These are phyloP conservation scores for Pyrocephalus nanus DNA, from an alignment of 2,797 vertebrate species.

Conservation along the genomic window DNA sequence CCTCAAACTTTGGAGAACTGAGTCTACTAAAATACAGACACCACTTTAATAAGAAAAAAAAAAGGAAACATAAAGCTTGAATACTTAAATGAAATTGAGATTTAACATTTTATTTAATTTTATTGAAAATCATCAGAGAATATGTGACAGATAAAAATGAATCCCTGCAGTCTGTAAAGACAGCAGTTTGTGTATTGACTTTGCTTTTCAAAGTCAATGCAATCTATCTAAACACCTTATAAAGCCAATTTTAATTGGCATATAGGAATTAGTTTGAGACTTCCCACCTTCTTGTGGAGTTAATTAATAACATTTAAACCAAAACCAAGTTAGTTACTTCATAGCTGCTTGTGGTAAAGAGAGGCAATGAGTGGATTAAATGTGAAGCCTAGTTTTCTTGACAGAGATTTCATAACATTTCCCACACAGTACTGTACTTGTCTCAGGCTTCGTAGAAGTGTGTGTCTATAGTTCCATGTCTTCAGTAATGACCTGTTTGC, in stretches of 20 bases:
- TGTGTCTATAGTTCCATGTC: not conserved
- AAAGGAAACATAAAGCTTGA: not conserved
- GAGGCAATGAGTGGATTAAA: not conserved
- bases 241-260: not conserved
- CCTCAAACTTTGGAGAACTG: not conserved
- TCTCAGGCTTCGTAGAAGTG: not conserved
- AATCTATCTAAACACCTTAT: not conserved
- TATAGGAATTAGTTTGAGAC: not conserved
- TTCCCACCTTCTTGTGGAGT: not conserved
- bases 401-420: conserved; percentile 25
- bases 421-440: not conserved
- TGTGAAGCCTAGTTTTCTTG: conserved; percentile 4
- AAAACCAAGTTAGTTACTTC: not conserved
- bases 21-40: not conserved
- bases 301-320: not conserved
- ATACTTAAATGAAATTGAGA: not conserved
- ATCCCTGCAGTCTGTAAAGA: not conserved
- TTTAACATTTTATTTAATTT: not conserved
- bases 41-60: not conserved
- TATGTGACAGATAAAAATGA: not conserved
- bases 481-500: not conserved
- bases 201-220: not conserved
- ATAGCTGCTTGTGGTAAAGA: not conserved
- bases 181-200: not conserved
- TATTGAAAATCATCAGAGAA: not conserved